These are phyloP conservation scores for Archilochus colubris DNA, from an alignment of 2,113 vertebrate genomes.

Conservation along the genomic window DNA sequence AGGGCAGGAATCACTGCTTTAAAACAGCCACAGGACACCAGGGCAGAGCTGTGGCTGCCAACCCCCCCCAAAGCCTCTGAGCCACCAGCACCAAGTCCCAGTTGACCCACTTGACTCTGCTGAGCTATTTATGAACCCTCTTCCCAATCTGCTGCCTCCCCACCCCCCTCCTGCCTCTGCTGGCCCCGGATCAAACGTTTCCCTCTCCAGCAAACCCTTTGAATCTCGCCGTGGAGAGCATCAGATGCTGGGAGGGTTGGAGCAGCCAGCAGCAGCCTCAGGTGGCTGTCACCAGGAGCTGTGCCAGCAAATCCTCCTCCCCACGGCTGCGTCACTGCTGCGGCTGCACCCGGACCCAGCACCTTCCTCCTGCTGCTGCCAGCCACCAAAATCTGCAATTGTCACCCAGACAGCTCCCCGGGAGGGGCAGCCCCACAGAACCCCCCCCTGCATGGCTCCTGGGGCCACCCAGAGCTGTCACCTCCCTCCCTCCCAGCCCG, in stretches of 20 bases:
- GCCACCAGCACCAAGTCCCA: not conserved
- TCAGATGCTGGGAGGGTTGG: not conserved
- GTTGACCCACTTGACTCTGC: slow-evolving; percentile 18
- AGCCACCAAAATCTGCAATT: not conserved
- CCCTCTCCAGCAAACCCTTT: not conserved
- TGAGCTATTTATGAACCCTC: slow-evolving; percentile 11
- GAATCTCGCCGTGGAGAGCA: not conserved
- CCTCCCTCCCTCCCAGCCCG: not conserved
- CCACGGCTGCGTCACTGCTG: not conserved
- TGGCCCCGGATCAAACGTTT: not conserved
- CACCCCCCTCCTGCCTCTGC: not conserved
- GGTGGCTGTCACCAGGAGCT: accelerated
- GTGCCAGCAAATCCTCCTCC: not conserved
- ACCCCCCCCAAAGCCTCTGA: not conserved
- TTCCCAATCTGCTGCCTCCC: not conserved
- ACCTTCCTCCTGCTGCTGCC: not conserved
- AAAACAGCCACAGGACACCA: not conserved
- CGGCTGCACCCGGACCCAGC: not conserved
- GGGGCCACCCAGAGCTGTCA: accelerated
- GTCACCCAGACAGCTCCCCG: too few species aligned
- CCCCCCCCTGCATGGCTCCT: not conserved
- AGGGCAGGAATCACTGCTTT: not conserved
- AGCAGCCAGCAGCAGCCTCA: not conserved
- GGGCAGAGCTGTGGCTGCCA: not conserved
- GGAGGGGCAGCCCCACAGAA: accelerated